Percentiles rank a stretch among this genome's conserved stretches.
These are phyloP conservation scores for Tympanoctomys barrerae DNA, from an alignment of 2,797 vertebrate genomes.

Conservation along the genomic window DNA sequence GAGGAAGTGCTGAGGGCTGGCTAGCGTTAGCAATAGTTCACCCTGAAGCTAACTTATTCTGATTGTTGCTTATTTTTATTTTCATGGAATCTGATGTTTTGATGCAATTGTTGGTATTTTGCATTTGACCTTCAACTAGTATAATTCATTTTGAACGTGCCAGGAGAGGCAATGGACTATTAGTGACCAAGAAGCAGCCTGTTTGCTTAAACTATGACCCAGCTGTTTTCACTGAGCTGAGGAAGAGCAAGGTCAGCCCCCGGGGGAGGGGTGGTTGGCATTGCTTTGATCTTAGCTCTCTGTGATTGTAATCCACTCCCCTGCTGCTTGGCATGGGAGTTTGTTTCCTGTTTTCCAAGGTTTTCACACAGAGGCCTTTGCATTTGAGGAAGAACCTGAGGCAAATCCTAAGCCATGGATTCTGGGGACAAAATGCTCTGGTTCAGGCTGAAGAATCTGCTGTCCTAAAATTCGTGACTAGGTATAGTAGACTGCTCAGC, in stretches of 20 bases:
- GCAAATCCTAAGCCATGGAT: not conserved
- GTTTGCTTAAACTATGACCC: constrained; percentile 50
- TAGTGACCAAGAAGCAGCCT: constrained; percentile 5
- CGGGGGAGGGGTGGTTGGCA: not conserved
- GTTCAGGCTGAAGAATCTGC: not conserved
- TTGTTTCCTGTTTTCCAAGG: not conserved
- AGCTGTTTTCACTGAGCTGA: not conserved
- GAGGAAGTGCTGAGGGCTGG: constrained; percentile 77
- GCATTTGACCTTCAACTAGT: constrained; percentile 64
- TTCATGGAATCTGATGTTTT: constrained; percentile 86
- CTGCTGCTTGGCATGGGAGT: not conserved
- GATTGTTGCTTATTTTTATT: constrained; percentile 86
- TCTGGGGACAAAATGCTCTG: not conserved
- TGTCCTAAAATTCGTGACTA: not conserved
- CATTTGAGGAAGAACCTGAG: not conserved
- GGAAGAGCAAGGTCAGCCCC: constrained; percentile 21
- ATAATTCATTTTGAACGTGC: constrained; percentile 68
- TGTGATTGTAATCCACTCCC: constrained; percentile 7
- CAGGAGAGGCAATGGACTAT: constrained; percentile 14
- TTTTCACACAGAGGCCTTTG: not conserved
- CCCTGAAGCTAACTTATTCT: constrained; percentile 82
- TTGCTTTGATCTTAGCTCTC: not conserved
- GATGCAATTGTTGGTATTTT: constrained; percentile 78
- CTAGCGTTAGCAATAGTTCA: constrained; percentile 80
- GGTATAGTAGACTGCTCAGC: not conserved